Conservation (phyloP, 2,888 invertebrate species). For the Gastracanthus pulcherrimus region DNA sequence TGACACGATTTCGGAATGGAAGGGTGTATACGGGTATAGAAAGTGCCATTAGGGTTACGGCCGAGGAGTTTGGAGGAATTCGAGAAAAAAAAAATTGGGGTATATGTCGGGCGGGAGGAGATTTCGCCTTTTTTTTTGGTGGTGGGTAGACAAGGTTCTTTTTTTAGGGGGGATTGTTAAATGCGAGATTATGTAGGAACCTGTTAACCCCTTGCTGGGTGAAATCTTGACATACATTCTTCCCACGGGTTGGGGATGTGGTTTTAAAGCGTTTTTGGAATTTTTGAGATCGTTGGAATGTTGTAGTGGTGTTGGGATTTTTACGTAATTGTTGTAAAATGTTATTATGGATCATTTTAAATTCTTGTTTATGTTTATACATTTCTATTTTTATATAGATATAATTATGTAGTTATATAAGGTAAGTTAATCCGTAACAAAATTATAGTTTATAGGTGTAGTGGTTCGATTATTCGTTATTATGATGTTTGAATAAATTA, state of each 20-base stretch:
- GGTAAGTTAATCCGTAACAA: no score
- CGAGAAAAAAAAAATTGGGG: constrained; percentile 31
- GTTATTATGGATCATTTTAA: no score
- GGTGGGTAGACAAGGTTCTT: not conserved
- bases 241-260: no score
- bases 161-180: not conserved
- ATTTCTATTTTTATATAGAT: no score
- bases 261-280: not conserved
- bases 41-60: constrained; percentile 28
- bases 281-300: not conserved
- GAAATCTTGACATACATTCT: constrained; percentile 13
- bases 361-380: no score
- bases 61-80: constrained; percentile 1
- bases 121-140: constrained; percentile 29
- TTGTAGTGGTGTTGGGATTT: no score
- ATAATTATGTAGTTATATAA: no score
- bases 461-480: no score
- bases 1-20: constrained; percentile 25
- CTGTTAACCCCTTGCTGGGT: constrained; percentile 38
- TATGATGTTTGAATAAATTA: no score
- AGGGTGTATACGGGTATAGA: constrained; percentile 7
- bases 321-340: no score
- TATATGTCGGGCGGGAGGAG: not conserved
- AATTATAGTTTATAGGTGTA: no score
- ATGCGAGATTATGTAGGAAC: not conserved